Base-by-base conservation (phyloP, 2,888 invertebrate genomes). In the Beris morrisii region DNA sequence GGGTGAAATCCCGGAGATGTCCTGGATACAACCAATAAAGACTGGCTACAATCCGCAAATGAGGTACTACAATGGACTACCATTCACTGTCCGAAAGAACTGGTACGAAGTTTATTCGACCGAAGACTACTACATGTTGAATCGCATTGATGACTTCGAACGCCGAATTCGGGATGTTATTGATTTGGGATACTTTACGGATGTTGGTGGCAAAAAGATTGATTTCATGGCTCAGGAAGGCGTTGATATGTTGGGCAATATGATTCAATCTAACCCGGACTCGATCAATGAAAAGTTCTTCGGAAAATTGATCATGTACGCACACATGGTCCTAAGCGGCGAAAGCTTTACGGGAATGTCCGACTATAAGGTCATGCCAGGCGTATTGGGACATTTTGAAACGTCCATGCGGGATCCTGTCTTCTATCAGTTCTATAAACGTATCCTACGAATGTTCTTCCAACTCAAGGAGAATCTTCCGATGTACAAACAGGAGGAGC, bases 351-450 rank as follows among this genome's bases (percentile, higher is more conserved):
- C 15, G 28, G 48, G 53, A 12, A 46, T 54, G 9, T 45, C n/a
- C 15, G 38, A 64, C 13, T 44, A 48, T 15, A 55, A 55, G 43
- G 46, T 85, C 64, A 79, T 83, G 0, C 88, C 88, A 44, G 85
- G 87, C 3, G 84, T 79, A 28, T 75, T 88, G 67, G 87, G 88
- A 75, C 83, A 87, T 69, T 83, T 83, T 72, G 85, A 87, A 74
- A 88, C 88, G 7, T 81, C 85, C 7, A 79, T 87, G 30, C 84
- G 88, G 61, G 90, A 90, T 73, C 89, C 90, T 7, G 85, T 85
- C 38, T 88, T 88, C 83, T 90, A 86, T 79, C 84, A 85, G 76
- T 82, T 89, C 67, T 85, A 82, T 83, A 87, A 87, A 75, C 85
- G 84, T 69, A 82, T 89, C 69, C 77, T 84, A 31, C 76, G 81